Conservation (phyloP, 2,797 vertebrate species). For the Danio tinwini region DNA sequence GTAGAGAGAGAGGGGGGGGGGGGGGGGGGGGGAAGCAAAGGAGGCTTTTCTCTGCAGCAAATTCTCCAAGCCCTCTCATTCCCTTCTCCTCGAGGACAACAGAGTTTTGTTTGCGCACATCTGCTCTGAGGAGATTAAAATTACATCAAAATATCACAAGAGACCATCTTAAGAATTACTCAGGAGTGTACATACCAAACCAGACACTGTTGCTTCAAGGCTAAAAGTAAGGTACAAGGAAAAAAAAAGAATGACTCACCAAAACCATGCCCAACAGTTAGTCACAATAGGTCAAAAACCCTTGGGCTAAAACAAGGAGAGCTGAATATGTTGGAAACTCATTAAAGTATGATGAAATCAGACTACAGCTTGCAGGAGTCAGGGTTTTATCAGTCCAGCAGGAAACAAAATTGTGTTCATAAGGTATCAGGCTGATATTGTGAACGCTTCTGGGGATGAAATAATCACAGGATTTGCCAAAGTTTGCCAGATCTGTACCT, state of each 20-base stretch:
- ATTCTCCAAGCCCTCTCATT: constrained; percentile 42
- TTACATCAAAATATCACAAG: constrained; percentile 47
- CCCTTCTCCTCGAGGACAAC: constrained; percentile 21
- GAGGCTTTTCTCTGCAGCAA: constrained; percentile 46
- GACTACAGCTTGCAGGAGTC: constrained; percentile 10
- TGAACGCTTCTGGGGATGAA: background rate
- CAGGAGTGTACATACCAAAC: constrained; percentile 9
- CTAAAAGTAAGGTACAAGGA: background rate
- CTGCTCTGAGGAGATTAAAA: constrained; percentile 45
- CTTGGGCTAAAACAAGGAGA: constrained; percentile 23
- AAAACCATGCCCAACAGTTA: background rate
- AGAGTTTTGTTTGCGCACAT: constrained; percentile 41
- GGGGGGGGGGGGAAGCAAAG: constrained; percentile 25
- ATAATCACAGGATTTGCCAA: background rate
- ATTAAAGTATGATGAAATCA: constrained; percentile 20
- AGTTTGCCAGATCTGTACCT: background rate
- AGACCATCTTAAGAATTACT: constrained; percentile 47
- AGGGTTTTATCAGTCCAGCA: constrained; percentile 8
- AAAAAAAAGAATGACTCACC: background rate
- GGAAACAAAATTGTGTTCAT: constrained; percentile 20
- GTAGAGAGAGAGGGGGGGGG: constrained; percentile 55
- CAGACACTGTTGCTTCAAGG: constrained; percentile 24
- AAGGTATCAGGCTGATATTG: constrained; percentile 23
- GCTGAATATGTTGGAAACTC: background rate
- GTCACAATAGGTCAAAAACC: constrained; percentile 8